Evolutionary conservation across 2,113 vertebrate genomes (phyloP).

Genomic region (Pseudorectes ferrugineus): DNA sequence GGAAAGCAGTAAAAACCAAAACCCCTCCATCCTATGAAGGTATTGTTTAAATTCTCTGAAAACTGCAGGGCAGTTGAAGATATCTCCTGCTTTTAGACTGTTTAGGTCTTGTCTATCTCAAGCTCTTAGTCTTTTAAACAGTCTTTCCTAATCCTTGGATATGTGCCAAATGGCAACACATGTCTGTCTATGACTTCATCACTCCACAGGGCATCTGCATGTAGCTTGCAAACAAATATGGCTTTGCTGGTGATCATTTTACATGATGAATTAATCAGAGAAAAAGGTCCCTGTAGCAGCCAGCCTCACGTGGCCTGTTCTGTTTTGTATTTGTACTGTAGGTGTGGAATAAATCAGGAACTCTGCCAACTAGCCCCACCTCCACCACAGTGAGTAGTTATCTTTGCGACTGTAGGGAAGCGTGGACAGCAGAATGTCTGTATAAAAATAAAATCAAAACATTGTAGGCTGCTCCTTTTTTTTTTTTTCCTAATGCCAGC

Average conservation of each 20-base stretch:
- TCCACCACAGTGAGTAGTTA: slow-evolving; percentile 72
- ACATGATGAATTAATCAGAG: slow-evolving; percentile 41
- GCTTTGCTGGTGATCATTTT: slow-evolving; percentile 57
- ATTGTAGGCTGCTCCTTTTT: not conserved
- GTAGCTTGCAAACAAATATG: slow-evolving; percentile 56
- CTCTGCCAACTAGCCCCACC: slow-evolving; percentile 73
- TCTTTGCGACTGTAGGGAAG: slow-evolving; percentile 30
- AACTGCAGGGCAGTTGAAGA: not conserved
- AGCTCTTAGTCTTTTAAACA: slow-evolving; percentile 10
- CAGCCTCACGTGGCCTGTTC: slow-evolving; percentile 52
- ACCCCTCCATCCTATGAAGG: not conserved
- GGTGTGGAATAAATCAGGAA: slow-evolving; percentile 76
- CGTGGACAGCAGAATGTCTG: slow-evolving; percentile 50
- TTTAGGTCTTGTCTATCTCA: not conserved
- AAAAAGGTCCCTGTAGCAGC: slow-evolving; percentile 41
- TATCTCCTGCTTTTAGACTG: not conserved
- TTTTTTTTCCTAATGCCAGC: not conserved
- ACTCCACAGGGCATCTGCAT: slow-evolving; percentile 36
- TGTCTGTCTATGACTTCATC: slow-evolving; percentile 49
- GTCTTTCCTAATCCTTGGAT: slow-evolving; percentile 14
- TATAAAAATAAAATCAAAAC: slow-evolving; percentile 18
- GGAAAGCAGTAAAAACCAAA: not conserved
- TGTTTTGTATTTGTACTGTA: slow-evolving; percentile 67
- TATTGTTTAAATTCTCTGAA: not conserved
- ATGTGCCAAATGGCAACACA: not conserved